Conservation (phyloP, 2,797 vertebrate species). For the Anguilla marmorata region DNA sequence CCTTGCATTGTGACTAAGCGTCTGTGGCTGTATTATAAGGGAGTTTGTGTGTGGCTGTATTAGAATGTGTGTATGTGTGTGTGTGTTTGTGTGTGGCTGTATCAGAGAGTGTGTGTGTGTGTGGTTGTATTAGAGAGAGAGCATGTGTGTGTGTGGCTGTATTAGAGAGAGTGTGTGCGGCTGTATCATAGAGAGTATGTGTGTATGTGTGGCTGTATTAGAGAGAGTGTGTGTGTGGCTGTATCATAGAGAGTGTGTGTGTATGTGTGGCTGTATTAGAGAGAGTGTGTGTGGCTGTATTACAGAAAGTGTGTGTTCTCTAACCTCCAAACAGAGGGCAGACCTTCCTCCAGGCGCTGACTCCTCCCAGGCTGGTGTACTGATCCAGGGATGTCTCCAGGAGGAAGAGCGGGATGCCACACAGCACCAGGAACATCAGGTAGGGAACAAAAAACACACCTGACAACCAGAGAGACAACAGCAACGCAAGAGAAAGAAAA, state of each 20-base stretch:
- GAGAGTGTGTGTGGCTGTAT: not conserved
- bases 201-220: too few relatives aligned
- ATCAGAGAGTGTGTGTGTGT: not conserved
- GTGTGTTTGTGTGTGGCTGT: too few relatives aligned
- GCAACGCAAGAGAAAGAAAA: not conserved
- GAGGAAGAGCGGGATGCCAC: constrained; percentile 87
- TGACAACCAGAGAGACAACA: constrained; percentile 44
- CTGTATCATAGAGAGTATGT: not conserved
- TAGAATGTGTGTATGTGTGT: too few relatives aligned
- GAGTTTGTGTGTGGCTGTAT: too few relatives aligned
- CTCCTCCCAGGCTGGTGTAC: constrained; percentile 83
- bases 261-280: too few relatives aligned
- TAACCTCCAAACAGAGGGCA: constrained; percentile 80
- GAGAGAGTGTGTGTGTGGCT: too few relatives aligned
- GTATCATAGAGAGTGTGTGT: too few relatives aligned
- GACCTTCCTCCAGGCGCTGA: constrained; percentile 85
- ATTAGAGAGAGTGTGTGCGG: too few relatives aligned
- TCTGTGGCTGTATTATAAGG: too few relatives aligned
- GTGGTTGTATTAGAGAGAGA: too few relatives aligned
- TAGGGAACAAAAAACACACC: constrained; percentile 94
- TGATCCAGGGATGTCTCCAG: constrained; percentile 81
- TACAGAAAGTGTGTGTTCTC: not conserved
- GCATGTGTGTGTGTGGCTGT: too few relatives aligned
- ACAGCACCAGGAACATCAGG: constrained; percentile 87
- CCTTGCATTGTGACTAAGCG: too few relatives aligned